A percentile compares a stretch with the other conserved stretches of the same genome.
Conservation (phyloP, 2,888 invertebrate genomes). For the Drosophila planitibia region DNA sequence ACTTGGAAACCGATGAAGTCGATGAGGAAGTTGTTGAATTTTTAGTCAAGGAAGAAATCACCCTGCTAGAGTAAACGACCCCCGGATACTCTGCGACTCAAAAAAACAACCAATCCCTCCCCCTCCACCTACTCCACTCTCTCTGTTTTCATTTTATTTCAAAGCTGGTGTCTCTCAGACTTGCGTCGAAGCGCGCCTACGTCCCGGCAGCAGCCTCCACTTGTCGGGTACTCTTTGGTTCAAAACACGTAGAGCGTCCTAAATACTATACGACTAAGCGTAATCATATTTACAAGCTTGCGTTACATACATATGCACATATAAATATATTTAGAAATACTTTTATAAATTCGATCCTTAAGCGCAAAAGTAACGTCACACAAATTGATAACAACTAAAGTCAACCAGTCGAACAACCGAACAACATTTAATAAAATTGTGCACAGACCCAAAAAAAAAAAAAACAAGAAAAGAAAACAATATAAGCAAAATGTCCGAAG, state of each 20-base stretch:
- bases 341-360: constrained; percentile 41
- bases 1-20: constrained; percentile 94
- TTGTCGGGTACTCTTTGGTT: constrained; percentile 20
- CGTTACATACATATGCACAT: constrained; percentile 60
- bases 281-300: constrained; percentile 40
- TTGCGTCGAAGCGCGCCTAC: constrained; percentile 42
- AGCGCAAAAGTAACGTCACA: constrained; percentile 49
- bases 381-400: constrained; percentile 26
- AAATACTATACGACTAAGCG: constrained; percentile 38
- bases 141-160: constrained; percentile 23
- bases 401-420: constrained; percentile 43
- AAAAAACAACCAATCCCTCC: not conserved
- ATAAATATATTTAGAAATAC: constrained; percentile 23
- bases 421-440: constrained; percentile 35
- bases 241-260: constrained; percentile 38
- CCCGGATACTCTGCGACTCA: constrained; percentile 31
- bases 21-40: constrained; percentile 99
- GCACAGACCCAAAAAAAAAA: constrained; percentile 18
- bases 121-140: not conserved
- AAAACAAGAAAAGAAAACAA: not conserved
- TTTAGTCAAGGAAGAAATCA: constrained; percentile 98
- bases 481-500: constrained; percentile 36
- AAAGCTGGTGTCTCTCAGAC: constrained; percentile 61
- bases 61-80: constrained; percentile 89
- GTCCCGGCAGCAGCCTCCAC: constrained; percentile 10